Evolutionary conservation across 1,140 invertebrate genomes (phyloP).

Genomic region (Teleogryllus occipitalis): DNA sequence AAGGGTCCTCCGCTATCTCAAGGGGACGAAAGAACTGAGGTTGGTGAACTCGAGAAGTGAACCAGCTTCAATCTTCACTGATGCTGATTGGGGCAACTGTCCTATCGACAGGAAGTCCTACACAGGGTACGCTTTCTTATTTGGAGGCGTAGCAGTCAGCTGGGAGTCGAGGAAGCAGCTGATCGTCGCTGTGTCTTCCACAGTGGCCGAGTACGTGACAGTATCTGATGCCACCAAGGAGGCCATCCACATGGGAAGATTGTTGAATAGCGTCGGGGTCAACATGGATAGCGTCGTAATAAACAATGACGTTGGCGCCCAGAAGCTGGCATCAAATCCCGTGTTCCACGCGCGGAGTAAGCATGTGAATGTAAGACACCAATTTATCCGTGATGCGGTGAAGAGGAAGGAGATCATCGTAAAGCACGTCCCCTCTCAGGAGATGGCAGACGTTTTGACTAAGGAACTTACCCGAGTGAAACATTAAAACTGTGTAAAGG

Average conservation of each 20-base stretch:
- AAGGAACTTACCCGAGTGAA: no score
- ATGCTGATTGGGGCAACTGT: slow-evolving; percentile 30
- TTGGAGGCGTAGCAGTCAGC: slow-evolving; percentile 22
- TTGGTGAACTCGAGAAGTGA: neutral
- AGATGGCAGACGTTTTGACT: no score
- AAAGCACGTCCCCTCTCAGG: no score
- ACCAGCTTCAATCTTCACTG: slow-evolving; percentile 23
- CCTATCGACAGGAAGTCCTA: slow-evolving; percentile 26
- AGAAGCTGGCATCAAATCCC: no score
- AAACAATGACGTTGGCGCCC: no score
- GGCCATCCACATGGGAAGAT: slow-evolving; percentile 17
- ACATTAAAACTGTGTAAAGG: no score
- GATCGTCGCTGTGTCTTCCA: slow-evolving; percentile 30
- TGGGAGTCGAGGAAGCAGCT: slow-evolving; percentile 31
- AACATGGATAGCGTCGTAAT: neutral
- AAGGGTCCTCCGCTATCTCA: slow-evolving; percentile 30
- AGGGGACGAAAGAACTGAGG: neutral
- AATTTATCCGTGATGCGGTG: no score
- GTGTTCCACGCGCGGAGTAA: no score
- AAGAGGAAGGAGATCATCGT: no score
- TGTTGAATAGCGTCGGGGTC: slow-evolving; percentile 3
- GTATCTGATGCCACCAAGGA: slow-evolving; percentile 24
- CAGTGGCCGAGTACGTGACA: slow-evolving; percentile 31
- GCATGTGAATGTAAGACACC: no score
- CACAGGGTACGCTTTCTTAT: slow-evolving; percentile 25